Percentiles rank a stretch among this genome's conserved stretches.
Conservation (phyloP, 2,888 invertebrate genomes). For the Ceramica pisi region DNA sequence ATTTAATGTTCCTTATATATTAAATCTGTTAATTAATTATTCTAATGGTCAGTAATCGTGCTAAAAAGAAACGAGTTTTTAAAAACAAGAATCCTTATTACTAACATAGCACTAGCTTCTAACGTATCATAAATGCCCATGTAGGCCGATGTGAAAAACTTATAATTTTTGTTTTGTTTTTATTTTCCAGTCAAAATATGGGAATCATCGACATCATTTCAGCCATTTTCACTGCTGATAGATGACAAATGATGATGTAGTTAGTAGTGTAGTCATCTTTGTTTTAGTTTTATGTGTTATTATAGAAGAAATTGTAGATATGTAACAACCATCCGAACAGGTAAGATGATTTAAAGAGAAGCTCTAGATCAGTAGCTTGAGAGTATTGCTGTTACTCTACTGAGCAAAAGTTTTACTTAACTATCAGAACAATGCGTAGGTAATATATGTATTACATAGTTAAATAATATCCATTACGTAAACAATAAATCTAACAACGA, state of each 20-base stretch:
- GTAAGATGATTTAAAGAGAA: neutral
- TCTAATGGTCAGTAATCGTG: conserved; percentile 10
- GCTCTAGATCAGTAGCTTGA: neutral
- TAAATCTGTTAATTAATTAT: conserved; percentile 16
- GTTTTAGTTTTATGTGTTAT: neutral
- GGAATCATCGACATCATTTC: neutral
- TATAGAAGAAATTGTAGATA: neutral
- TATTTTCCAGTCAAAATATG: neutral
- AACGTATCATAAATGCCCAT: too few species aligned
- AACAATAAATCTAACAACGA: neutral
- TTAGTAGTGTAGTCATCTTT: neutral
- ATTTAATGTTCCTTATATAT: neutral
- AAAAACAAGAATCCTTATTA: neutral
- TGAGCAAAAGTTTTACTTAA: neutral
- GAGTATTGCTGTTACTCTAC: neutral
- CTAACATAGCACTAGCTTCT: neutral
- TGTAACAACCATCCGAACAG: neutral
- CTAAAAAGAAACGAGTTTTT: conserved; percentile 1
- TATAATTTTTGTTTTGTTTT: too few species aligned
- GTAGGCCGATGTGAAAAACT: too few species aligned
- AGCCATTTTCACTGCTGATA: neutral
- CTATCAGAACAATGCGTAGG: neutral
- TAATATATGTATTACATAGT: neutral
- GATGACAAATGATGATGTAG: neutral
- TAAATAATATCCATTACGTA: neutral